phyloP scores from a whole-genome alignment of 1,140 invertebrate genomes.

The Nephila pilipes region DNA sequence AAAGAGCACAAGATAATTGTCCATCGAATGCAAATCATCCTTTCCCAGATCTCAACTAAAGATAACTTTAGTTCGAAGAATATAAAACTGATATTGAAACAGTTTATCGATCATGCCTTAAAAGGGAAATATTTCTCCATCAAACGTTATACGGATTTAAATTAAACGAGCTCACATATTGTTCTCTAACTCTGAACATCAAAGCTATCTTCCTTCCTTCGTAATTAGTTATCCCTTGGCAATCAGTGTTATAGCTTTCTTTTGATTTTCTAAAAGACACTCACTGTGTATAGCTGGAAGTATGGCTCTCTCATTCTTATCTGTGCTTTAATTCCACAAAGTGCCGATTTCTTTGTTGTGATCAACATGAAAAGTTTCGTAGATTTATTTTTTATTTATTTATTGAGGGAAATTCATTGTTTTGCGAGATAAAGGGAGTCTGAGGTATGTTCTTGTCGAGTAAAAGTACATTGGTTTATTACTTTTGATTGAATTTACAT shows the following conservation, averaged over 20 bases:
- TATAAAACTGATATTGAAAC: conserved; percentile 13
- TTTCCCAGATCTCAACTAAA: not conserved
- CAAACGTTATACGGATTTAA: conserved; percentile 38
- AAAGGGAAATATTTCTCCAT: conserved; percentile 27
- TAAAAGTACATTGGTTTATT: too few species aligned
- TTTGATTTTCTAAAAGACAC: conserved; percentile 21
- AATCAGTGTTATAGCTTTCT: conserved; percentile 57
- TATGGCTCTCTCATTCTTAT: not conserved
- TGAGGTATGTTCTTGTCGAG: too few species aligned
- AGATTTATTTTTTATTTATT: not conserved
- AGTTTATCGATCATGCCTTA: conserved; percentile 25
- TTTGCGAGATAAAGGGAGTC: not conserved
- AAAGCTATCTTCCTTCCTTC: conserved; percentile 33
- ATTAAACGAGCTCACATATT: conserved; percentile 48
- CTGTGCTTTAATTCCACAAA: conserved; percentile 54
- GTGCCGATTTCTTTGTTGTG: conserved; percentile 51
- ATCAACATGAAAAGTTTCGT: conserved; percentile 16
- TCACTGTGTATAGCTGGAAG: not conserved
- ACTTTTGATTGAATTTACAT: too few species aligned
- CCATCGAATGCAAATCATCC: not conserved
- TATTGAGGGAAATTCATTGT: not conserved
- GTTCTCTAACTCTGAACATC: conserved; percentile 12
- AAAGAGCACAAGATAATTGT: not conserved
- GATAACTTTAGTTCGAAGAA: not conserved
- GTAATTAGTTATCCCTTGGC: conserved; percentile 55